Conservation (phyloP, 2,113 vertebrate genomes). For the Serinus canaria region DNA sequence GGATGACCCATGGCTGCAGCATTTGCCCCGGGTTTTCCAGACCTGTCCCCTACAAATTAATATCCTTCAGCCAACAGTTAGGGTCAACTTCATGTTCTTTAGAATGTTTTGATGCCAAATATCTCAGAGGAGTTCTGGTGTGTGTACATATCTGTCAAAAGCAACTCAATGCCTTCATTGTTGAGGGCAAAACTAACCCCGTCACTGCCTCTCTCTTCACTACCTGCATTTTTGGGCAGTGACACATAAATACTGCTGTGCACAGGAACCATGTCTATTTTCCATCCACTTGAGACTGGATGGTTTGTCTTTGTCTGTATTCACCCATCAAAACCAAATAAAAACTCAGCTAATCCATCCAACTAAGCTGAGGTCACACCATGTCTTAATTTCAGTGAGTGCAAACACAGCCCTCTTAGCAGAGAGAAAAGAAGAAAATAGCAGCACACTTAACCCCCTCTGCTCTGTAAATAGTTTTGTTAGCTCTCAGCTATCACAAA, state of each 20-base stretch:
- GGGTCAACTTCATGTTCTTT: background rate
- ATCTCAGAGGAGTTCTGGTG: background rate
- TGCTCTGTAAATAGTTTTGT: conserved; percentile 54
- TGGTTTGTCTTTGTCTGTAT: conserved; percentile 39
- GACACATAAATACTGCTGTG: background rate
- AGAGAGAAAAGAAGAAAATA: conserved; percentile 4
- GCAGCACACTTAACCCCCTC: background rate
- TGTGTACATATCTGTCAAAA: background rate
- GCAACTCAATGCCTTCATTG: background rate
- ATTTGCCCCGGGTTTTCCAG: background rate
- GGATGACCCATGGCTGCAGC: background rate
- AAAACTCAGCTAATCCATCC: background rate
- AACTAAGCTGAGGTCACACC: conserved; percentile 22
- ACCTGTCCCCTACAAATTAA: background rate
- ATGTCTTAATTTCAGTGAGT: background rate
- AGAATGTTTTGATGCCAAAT: background rate
- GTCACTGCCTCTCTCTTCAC: background rate
- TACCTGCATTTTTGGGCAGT: background rate
- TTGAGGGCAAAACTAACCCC: background rate
- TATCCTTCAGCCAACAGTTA: background rate
- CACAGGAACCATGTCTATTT: background rate
- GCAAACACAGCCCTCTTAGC: conserved; percentile 33
- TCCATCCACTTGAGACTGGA: conserved; percentile 10
- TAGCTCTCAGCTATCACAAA: conserved; percentile 46
- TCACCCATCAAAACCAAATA: conserved; percentile 35